A percentile compares a stretch with the other conserved stretches of the same genome.
These are phyloP conservation scores for Hemicrepidius hirtus DNA, from an alignment of 2,888 invertebrate genomes.

Conservation along the genomic window DNA sequence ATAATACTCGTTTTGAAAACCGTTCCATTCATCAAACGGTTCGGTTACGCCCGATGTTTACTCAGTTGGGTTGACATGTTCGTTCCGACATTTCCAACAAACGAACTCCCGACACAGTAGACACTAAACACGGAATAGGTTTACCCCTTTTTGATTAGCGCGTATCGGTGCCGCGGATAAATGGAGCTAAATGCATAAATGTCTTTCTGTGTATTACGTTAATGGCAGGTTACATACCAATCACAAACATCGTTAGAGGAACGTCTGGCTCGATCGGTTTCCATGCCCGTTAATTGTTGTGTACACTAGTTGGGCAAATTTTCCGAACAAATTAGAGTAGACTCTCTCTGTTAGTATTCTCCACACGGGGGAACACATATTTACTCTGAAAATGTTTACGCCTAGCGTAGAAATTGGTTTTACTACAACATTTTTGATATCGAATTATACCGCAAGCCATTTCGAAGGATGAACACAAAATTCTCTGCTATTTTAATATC, in stretches of 20 bases:
- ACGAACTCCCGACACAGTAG: conserved; percentile 47
- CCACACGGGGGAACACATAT: conserved; percentile 32
- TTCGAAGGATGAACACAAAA: conserved; percentile 26
- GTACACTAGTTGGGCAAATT: conserved; percentile 40
- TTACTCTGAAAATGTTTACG: conserved; percentile 42
- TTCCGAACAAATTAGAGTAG: conserved; percentile 38
- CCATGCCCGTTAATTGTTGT: conserved; percentile 43
- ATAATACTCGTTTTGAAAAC: conserved; percentile 51
- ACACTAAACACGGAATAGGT: conserved; percentile 51
- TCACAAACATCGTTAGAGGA: conserved; percentile 48
- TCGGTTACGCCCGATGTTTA: conserved; percentile 55
- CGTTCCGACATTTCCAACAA: conserved; percentile 41
- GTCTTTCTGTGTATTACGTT: conserved; percentile 44
- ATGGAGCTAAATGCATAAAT: conserved; percentile 43
- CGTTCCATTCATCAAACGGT: conserved; percentile 54
- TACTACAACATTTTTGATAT: conserved; percentile 43
- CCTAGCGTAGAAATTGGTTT: conserved; percentile 44
- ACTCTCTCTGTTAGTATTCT: conserved; percentile 21
- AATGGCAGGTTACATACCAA: conserved; percentile 45
- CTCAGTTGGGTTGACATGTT: conserved; percentile 51
- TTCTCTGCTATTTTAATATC: conserved; percentile 23
- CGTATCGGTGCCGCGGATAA: conserved; percentile 43
- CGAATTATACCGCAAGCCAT: conserved; percentile 32
- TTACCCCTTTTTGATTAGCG: conserved; percentile 52
- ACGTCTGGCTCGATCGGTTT: conserved; percentile 38